Evolutionary conservation across 1,140 invertebrate genomes (phyloP).

Genomic region (Dryas iulia): DNA sequence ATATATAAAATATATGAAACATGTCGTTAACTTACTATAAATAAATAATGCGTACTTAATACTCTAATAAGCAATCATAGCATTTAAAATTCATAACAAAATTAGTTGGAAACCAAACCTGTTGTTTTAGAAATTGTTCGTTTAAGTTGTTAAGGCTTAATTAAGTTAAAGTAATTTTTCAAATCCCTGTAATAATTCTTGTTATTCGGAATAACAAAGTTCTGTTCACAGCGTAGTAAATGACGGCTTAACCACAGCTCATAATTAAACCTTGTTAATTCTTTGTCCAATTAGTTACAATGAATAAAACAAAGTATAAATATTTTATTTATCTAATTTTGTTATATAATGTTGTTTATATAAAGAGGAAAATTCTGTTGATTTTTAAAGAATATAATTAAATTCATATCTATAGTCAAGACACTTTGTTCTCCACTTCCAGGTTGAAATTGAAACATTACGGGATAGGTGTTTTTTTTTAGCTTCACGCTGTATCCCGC

Average conservation of each 20-base stretch:
- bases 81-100: neutral
- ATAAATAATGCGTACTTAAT: neutral
- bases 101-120: neutral
- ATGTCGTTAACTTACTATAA: neutral
- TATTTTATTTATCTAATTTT: neutral
- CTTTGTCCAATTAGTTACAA: neutral
- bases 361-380: neutral
- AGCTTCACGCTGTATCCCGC: no score
- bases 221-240: neutral
- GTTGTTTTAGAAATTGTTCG: neutral
- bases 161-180: neutral
- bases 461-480: no score
- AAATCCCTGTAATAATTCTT: neutral
- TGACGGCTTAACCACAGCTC: neutral
- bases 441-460: no score
- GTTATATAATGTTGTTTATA: neutral
- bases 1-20: neutral
- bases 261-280: neutral
- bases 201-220: neutral
- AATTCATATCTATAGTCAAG: no score
- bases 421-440: no score
- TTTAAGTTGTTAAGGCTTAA: neutral
- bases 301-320: neutral
- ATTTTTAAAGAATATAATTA: no score
- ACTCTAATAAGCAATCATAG: neutral